phyloP scores from a whole-genome alignment of 1,140 invertebrate species.

The Pollicipes pollicipes region DNA sequence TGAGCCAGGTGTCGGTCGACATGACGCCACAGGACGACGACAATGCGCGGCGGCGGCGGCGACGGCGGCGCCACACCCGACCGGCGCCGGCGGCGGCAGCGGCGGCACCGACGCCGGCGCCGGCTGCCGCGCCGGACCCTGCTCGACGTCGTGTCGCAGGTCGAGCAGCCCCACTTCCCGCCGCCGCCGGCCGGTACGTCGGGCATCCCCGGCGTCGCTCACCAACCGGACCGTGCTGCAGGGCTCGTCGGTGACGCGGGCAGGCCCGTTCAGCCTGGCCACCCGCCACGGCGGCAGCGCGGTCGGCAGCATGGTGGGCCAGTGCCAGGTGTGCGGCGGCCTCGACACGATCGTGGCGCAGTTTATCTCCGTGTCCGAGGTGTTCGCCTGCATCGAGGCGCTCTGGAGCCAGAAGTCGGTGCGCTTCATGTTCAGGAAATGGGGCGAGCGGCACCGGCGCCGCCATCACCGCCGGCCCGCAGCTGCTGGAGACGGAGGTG shows the following conservation, averaged over 20 bases:
- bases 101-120: not conserved
- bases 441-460: not conserved
- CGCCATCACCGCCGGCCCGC: not conserved
- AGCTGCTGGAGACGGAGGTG: conserved; percentile 2
- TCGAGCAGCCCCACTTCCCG: not conserved
- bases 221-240: not conserved
- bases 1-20: not conserved
- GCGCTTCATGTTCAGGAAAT: not conserved
- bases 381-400: not conserved
- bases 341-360: conserved; percentile 4
- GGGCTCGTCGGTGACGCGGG: not conserved
- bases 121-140: not conserved
- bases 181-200: not conserved
- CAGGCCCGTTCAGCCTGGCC: not conserved
- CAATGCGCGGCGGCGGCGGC: not conserved
- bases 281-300: not conserved
- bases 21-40: not conserved
- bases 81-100: not conserved
- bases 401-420: not conserved
- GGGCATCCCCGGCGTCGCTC: not conserved
- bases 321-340: conserved; percentile 1
- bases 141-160: not conserved
- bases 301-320: not conserved
- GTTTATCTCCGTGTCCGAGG: not conserved
- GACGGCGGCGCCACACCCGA: not conserved